Conservation (phyloP, 2,113 vertebrate genomes). For the Cyprinodon tularosa region DNA sequence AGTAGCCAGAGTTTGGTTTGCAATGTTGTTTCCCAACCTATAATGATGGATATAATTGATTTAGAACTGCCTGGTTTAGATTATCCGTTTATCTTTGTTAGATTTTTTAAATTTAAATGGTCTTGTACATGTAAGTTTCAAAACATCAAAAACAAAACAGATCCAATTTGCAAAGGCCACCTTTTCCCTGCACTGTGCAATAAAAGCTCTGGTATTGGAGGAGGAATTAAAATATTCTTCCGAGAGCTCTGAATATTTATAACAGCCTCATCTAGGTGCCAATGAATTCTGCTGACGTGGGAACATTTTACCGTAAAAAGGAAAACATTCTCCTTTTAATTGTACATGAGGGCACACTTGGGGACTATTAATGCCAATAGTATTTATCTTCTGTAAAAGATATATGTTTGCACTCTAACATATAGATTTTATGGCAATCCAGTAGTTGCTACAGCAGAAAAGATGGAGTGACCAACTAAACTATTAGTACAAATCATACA, state of each 20-base stretch:
- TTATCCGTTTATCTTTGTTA: background rate
- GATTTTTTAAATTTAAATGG: background rate
- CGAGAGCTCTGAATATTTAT: constrained; percentile 2
- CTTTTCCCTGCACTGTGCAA: background rate
- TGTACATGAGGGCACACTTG: background rate
- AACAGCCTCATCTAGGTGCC: background rate
- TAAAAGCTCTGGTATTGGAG: background rate
- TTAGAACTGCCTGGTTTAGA: too few relatives aligned
- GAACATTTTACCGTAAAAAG: background rate
- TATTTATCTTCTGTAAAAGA: background rate
- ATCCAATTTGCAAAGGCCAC: background rate
- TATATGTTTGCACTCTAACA: background rate
- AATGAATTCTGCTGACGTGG: constrained; percentile 12
- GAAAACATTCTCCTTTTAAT: constrained; percentile 1
- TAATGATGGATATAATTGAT: too few relatives aligned
- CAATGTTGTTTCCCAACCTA: too few relatives aligned
- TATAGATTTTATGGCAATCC: background rate
- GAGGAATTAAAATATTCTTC: background rate
- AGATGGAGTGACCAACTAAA: background rate
- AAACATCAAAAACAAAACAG: background rate
- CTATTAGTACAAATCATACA: background rate
- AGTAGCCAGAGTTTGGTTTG: too few relatives aligned
- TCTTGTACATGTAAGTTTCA: background rate
- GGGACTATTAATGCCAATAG: background rate
- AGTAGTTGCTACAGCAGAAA: background rate